A percentile compares a stretch with the other conserved stretches of the same genome.
Evolutionary conservation across 1,140 invertebrate genomes (phyloP).

Genomic region (Drosophila pachea): DNA sequence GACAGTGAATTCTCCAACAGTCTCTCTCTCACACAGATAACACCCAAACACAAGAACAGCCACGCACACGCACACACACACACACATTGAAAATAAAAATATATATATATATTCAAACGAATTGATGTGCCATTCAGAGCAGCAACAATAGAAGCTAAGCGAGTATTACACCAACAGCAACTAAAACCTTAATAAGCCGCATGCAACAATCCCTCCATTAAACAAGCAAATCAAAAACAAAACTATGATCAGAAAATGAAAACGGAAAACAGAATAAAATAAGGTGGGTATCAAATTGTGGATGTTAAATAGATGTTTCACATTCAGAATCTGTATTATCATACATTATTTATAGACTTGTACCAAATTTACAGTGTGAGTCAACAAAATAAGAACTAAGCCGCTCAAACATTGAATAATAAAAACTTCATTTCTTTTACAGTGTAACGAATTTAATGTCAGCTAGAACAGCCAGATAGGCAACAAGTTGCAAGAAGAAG

Average conservation of each 20-base stretch:
- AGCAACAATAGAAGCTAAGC: conserved; percentile 69
- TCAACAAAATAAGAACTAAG: no score
- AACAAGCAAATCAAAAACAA: conserved; percentile 39
- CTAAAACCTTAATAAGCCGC: conserved; percentile 39
- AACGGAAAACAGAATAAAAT: conserved; percentile 17
- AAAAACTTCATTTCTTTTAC: conserved; percentile 27
- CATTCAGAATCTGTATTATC: background rate
- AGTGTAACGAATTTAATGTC: conserved; percentile 67
- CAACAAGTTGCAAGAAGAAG: conserved; percentile 14
- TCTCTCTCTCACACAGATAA: background rate
- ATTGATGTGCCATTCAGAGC: conserved; percentile 71
- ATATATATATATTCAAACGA: conserved; percentile 7
- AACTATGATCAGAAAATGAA: conserved; percentile 10
- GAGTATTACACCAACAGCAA: conserved; percentile 63
- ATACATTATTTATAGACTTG: no score
- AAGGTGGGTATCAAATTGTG: conserved; percentile 34
- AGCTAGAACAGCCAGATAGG: conserved; percentile 15
- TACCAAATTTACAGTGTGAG: no score
- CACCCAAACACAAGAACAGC: no score
- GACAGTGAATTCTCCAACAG: conserved; percentile 29
- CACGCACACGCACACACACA: background rate
- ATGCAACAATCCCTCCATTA: conserved; percentile 72
- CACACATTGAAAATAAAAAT: background rate
- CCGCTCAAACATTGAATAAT: background rate
- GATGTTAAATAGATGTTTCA: background rate